These are phyloP conservation scores for Drosophila bunnanda DNA, from an alignment of 2,888 invertebrate genomes.

Conservation along the genomic window DNA sequence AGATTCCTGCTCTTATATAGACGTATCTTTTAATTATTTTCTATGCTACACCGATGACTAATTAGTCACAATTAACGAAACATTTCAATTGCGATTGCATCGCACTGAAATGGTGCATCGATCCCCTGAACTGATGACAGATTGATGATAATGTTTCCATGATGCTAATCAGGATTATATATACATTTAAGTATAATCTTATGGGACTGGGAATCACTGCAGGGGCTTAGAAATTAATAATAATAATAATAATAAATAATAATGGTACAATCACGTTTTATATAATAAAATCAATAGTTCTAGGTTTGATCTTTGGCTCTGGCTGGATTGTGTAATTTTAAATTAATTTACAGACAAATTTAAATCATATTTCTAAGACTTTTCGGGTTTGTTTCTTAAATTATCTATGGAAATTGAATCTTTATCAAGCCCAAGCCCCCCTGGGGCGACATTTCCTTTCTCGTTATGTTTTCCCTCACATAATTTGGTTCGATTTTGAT, in stretches of 20 bases:
- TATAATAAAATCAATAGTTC: not conserved
- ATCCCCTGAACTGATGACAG: constrained; percentile 25
- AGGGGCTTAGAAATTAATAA: not conserved
- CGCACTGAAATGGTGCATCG: constrained; percentile 15
- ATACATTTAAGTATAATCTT: not conserved
- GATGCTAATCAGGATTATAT: not conserved
- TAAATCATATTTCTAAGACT: not conserved
- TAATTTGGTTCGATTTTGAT: constrained; percentile 55
- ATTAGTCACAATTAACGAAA: constrained; percentile 69
- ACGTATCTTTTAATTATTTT: constrained; percentile 56
- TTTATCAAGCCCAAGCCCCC: constrained; percentile 12
- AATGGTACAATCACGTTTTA: too few relatives aligned
- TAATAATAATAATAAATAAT: too few relatives aligned
- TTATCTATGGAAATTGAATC: not conserved
- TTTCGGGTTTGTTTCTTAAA: too few relatives aligned
- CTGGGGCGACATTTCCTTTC: constrained; percentile 19
- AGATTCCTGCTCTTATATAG: constrained; percentile 60
- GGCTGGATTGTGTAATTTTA: not conserved
- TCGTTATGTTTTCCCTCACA: constrained; percentile 25
- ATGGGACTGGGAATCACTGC: not conserved
- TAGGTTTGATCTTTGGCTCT: too few relatives aligned
- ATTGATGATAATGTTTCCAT: constrained; percentile 17
- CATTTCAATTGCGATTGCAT: constrained; percentile 44
- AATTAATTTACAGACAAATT: not conserved
- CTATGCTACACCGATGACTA: constrained; percentile 55